Evolutionary conservation across 1,140 invertebrate genomes (phyloP), one percentile per base, ranked within the genome.

Genomic region (Drosophila busckii): DNA sequence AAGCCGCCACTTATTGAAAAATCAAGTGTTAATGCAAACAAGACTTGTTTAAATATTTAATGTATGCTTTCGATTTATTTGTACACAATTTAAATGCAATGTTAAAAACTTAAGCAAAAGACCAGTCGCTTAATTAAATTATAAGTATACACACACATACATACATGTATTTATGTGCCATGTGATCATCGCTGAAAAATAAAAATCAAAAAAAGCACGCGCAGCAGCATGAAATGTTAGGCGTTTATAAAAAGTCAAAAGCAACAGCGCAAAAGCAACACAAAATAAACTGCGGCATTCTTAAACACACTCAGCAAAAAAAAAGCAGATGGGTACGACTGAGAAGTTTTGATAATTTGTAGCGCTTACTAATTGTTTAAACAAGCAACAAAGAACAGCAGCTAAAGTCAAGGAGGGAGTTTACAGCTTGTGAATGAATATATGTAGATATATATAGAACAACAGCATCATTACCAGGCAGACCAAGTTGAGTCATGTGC

Each of bases 181-280:
- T 82, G 76, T 66, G 76, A 75, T 82, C 76, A 82, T 82, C 76
- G 64, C 76, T 67, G 63, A 82, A 82, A 82, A 82, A 73, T 66
- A 52, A 82, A 66, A 64, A 34, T 28, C 25, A 50, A 44, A 45
- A 50, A 44, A n/a, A 42, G 16, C 29, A 60, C 48, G 9, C 42
- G 50, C 55, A 50, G 16, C 52, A 78, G 67, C 80, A 78, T 45
- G 62, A 78, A 78, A 78, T 78, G 71, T 52, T 78, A 78, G 52
- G 71, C 71, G 56, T 40, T 80, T 78, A 80, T 76, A 78, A 67
- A 71, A 71, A 55, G 55, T 59, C 54, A 76, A 58, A 65, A 32
- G 38, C 44, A 53, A 48, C 32, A 38, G 6, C 31, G 41, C 32
- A 46, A 48, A 38, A 32, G 58, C 17, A 67, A 34, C 16, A 28